Percentiles rank a stretch among this genome's conserved stretches.
Conservation (phyloP, 1,140 invertebrate genomes). For the Anastrepha ludens region DNA sequence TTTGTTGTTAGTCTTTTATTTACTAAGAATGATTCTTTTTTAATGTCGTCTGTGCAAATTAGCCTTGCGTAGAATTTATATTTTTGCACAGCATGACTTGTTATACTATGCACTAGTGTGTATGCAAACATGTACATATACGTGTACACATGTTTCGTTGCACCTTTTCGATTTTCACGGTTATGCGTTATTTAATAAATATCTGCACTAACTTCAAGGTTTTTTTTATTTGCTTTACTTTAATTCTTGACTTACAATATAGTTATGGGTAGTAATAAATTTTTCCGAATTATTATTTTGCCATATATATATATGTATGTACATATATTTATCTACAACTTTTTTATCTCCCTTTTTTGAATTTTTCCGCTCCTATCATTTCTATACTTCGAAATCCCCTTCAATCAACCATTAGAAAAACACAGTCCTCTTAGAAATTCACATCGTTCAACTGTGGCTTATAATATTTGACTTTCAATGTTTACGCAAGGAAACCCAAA, state of each 20-base stretch:
- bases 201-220: background rate
- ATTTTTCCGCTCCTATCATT: background rate
- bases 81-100: background rate
- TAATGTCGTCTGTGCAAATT: background rate
- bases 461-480: conserved; percentile 47
- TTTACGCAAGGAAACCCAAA: conserved; percentile 62
- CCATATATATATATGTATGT: background rate
- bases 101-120: background rate
- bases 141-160: background rate
- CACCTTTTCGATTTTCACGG: too few relatives aligned
- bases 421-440: background rate
- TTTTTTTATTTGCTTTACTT: background rate
- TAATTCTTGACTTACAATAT: background rate
- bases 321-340: background rate
- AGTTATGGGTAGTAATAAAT: too few relatives aligned
- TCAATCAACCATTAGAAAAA: background rate
- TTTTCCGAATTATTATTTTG: background rate
- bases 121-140: background rate
- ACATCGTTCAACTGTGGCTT: background rate
- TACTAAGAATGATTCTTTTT: background rate
- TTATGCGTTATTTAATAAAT: background rate
- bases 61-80: background rate
- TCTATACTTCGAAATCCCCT: background rate
- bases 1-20: background rate
- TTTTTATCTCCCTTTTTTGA: background rate